Percentiles rank a stretch among this genome's conserved stretches.
phyloP scores from a whole-genome alignment of 2,797 vertebrate genomes.

The Lerista edwardsae region DNA sequence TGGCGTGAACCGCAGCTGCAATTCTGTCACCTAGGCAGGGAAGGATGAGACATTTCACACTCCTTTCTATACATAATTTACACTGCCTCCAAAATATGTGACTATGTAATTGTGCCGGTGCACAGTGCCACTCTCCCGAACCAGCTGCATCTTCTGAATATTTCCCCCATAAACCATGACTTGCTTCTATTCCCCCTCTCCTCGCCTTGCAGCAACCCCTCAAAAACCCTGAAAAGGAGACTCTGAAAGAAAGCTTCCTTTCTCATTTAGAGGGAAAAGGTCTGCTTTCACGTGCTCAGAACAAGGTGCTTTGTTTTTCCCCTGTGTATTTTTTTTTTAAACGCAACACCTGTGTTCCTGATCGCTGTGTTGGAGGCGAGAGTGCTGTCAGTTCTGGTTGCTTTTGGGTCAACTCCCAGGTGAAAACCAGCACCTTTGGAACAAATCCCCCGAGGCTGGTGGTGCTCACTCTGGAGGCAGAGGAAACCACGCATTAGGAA shows the following conservation, averaged over 20 bases:
- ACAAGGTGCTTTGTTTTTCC: background rate
- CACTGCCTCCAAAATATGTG: constrained; percentile 41
- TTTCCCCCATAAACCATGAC: background rate
- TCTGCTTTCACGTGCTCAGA: background rate
- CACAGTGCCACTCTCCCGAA: background rate
- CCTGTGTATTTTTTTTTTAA: too few species aligned
- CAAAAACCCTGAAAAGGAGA: background rate
- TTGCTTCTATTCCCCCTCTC: background rate
- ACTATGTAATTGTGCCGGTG: constrained; percentile 7
- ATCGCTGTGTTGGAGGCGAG: background rate
- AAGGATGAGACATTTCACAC: constrained; percentile 43
- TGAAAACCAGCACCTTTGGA: background rate
- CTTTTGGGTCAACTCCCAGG: background rate
- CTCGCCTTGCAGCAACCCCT: accelerated
- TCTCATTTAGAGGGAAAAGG: accelerated
- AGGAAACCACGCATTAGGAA: background rate
- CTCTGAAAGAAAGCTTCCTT: too few species aligned
- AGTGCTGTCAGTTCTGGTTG: background rate
- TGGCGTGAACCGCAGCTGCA: constrained; percentile 33
- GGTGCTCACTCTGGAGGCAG: background rate
- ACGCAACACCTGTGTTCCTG: background rate
- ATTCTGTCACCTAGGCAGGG: constrained; percentile 39
- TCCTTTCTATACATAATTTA: constrained; percentile 50
- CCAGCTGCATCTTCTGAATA: background rate
- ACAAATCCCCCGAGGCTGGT: background rate